phyloP scores from a whole-genome alignment of 2,888 invertebrate genomes.

The Pasiphila rectangulata region DNA sequence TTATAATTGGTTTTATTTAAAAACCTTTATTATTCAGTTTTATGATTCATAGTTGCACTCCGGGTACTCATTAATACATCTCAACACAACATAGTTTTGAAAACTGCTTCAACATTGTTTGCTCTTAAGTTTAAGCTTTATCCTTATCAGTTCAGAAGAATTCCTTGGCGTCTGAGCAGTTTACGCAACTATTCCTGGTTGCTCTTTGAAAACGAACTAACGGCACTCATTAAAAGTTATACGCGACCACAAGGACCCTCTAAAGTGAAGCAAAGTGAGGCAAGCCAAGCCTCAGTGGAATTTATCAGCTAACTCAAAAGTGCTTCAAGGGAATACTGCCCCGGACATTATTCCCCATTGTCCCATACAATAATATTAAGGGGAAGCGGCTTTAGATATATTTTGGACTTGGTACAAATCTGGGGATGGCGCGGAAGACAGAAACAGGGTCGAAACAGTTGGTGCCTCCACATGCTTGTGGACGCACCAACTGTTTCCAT shows the following conservation, averaged over 20 bases:
- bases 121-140: constrained; percentile 16
- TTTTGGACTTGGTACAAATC: constrained; percentile 27
- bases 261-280: constrained; percentile 60
- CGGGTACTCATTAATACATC: background rate
- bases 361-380: constrained; percentile 74
- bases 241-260: constrained; percentile 59
- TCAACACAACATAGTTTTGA: constrained; percentile 3
- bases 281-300: constrained; percentile 46
- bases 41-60: background rate
- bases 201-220: constrained; percentile 62
- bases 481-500: no score
- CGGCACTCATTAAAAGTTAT: constrained; percentile 73
- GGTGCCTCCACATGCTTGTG: no score
- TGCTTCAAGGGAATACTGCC: constrained; percentile 60
- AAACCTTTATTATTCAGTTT: no score
- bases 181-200: constrained; percentile 49
- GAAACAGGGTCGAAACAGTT: no score
- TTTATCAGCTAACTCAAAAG: constrained; percentile 70
- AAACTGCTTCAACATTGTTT: constrained; percentile 9
- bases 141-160: constrained; percentile 33
- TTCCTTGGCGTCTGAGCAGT: constrained; percentile 44
- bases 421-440: constrained; percentile 19
- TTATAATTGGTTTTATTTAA: no score
- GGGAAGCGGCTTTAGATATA: constrained; percentile 57
- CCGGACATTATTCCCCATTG: constrained; percentile 67